Evolutionary conservation across 2,113 vertebrate species (phyloP).

Genomic region (Antigone vipio): DNA sequence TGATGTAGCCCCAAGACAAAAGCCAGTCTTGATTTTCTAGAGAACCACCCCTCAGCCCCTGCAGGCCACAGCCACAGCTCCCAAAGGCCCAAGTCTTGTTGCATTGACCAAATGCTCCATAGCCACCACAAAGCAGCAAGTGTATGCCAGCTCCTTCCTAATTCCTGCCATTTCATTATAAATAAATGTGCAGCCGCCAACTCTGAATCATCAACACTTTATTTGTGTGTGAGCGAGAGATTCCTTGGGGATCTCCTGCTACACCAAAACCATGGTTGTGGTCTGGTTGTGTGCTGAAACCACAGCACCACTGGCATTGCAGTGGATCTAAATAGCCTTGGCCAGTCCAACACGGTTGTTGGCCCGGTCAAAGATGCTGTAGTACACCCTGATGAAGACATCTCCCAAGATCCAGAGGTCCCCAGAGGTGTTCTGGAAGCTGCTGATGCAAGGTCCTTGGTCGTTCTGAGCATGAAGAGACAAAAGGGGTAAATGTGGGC

Average conservation of each 20-base stretch:
- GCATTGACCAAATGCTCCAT: accelerated
- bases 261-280: accelerated
- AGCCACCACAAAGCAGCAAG: neutral
- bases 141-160: neutral
- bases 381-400: conserved; percentile 72
- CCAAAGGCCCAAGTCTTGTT: neutral
- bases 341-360: conserved; percentile 70
- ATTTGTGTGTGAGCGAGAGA: neutral
- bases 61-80: accelerated
- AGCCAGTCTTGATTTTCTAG: neutral
- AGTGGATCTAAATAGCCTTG: conserved; percentile 33
- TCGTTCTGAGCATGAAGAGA: neutral
- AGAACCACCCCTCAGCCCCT: neutral
- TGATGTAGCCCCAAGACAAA: neutral
- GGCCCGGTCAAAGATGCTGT: conserved; percentile 72
- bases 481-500: neutral
- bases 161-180: neutral
- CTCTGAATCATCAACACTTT: neutral
- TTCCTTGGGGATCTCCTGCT: neutral
- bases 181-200: neutral
- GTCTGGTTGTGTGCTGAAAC: accelerated
- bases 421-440: conserved; percentile 49
- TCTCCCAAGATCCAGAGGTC: conserved; percentile 73
- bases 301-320: accelerated
- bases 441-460: conserved; percentile 31